Evolutionary conservation across 2,113 vertebrate species (phyloP), one percentile per base, ranked within the genome.

Genomic region (Chionomys nivalis): DNA sequence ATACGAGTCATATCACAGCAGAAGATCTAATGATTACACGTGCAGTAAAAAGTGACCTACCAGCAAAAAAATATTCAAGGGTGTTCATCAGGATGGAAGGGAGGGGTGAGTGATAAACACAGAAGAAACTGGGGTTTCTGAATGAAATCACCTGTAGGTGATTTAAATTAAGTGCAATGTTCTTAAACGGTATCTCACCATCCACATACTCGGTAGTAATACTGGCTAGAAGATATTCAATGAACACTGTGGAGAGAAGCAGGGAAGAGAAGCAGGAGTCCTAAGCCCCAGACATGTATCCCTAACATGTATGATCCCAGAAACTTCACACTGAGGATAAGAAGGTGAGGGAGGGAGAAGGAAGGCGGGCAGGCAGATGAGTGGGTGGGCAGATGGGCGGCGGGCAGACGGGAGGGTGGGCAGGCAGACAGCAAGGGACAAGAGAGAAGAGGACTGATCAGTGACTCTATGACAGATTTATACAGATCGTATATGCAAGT

Each of bases 91-190:
- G 9, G 4, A 36, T 10, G 58, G 31, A 19, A 28, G 33, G 65
- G 39, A 24, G 36, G 21, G 1, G 16, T 55, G 24, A 63, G 11
- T 8, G 7, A 39, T 33, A 61, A 86, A 63, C 52, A n/a, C 7
- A n/a, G 61, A 93, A n/a, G 61, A 93, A 93, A 85, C 3, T 26
- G 21, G 65, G 81, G 14, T 10, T 76, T 52, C n/a, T 63, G 26
- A 75, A 63, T 65, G 55, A 58, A 52, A 52, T 52, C 52, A 14
- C n/a, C 39, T 87, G 82, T 68, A 7, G 1, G 49, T 87, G n/a
- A 87, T 82, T 91, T 79, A 52, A 94, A 82, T 83, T 31, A 79
- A 78, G 36, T 76, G n/a, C 83, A 93, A 72, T 63, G 79, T 44
- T 89, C 42, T 47, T 85, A 65, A 85, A 87, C 16, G 83, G 16